Percentiles rank a stretch among this genome's conserved stretches.
phyloP scores from a whole-genome alignment of 2,113 vertebrate species.

The Crocuta crocuta region DNA sequence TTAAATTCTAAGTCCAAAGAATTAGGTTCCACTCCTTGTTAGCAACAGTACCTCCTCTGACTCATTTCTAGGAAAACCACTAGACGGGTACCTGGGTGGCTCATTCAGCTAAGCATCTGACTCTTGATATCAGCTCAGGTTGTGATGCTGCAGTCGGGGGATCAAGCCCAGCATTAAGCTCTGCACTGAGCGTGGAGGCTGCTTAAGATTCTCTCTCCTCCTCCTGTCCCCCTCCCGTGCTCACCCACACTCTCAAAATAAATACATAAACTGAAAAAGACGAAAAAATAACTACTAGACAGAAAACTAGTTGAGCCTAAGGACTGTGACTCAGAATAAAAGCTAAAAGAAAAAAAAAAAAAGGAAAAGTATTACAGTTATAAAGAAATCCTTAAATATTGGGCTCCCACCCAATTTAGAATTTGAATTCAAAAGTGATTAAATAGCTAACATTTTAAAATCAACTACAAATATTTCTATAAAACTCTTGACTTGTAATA shows the following conservation, averaged over 20 bases:
- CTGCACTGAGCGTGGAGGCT: too few relatives aligned
- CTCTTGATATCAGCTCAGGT: too few relatives aligned
- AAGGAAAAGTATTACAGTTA: not conserved
- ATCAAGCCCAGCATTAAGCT: too few relatives aligned
- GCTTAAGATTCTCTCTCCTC: too few relatives aligned
- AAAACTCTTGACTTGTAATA: not conserved
- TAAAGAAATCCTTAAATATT: not conserved
- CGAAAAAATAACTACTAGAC: not conserved
- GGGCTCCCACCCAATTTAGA: not conserved
- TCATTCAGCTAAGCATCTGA: too few relatives aligned
- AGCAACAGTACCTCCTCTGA: not conserved
- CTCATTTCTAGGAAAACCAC: not conserved
- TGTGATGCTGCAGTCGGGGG: too few relatives aligned
- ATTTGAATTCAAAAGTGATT: constrained; percentile 44
- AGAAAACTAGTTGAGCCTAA: not conserved
- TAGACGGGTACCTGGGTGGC: not conserved
- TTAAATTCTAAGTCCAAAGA: not conserved
- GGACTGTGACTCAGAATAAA: constrained; percentile 12
- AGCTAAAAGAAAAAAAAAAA: not conserved
- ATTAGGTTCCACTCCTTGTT: not conserved
- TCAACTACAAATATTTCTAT: not conserved
- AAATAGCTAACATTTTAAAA: not conserved
- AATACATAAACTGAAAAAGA: too few relatives aligned
- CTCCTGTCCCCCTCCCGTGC: too few relatives aligned
- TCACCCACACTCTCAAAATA: too few relatives aligned